A percentile compares a stretch with the other conserved stretches of the same genome.
Evolutionary conservation across 1,140 invertebrate genomes (phyloP).

Genomic region (Arion vulgaris): DNA sequence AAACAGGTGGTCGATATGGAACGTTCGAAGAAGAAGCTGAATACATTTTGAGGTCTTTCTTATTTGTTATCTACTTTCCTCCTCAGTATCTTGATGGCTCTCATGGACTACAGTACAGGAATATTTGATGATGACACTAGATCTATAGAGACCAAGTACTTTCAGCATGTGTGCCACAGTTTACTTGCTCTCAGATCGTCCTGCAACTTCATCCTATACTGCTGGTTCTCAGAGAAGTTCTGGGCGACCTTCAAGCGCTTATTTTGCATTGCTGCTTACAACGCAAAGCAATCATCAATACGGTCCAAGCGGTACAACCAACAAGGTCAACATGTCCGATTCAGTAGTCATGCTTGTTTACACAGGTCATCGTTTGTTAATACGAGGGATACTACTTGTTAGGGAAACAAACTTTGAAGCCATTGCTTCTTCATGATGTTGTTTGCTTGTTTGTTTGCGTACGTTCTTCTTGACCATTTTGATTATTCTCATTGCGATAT

Average conservation of each 20-base stretch:
- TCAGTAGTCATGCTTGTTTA: conserved; percentile 49
- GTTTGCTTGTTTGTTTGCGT: too few relatives aligned
- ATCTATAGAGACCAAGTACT: neutral
- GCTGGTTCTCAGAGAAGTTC: conserved; percentile 84
- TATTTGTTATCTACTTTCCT: too few relatives aligned
- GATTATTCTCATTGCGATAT: too few relatives aligned
- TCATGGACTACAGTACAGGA: neutral
- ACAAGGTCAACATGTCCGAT: conserved; percentile 47
- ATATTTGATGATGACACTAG: neutral
- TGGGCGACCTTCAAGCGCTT: conserved; percentile 81
- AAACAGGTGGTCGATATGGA: too few relatives aligned
- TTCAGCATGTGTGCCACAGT: conserved; percentile 73
- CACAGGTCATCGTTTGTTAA: conserved; percentile 53
- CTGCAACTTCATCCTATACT: conserved; percentile 84
- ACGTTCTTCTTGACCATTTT: too few relatives aligned
- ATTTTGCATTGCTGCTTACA: conserved; percentile 74
- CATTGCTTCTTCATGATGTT: too few relatives aligned
- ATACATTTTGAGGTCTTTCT: too few relatives aligned
- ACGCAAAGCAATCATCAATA: conserved; percentile 30
- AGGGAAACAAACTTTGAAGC: too few relatives aligned
- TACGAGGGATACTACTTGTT: conserved; percentile 60
- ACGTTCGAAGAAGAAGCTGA: too few relatives aligned
- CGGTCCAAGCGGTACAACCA: conserved; percentile 46
- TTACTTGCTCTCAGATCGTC: conserved; percentile 81
- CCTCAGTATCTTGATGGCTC: neutral